Conservation (phyloP, 35 echinoderm and acorn worm species). For the Lytechinus variegatus region DNA sequence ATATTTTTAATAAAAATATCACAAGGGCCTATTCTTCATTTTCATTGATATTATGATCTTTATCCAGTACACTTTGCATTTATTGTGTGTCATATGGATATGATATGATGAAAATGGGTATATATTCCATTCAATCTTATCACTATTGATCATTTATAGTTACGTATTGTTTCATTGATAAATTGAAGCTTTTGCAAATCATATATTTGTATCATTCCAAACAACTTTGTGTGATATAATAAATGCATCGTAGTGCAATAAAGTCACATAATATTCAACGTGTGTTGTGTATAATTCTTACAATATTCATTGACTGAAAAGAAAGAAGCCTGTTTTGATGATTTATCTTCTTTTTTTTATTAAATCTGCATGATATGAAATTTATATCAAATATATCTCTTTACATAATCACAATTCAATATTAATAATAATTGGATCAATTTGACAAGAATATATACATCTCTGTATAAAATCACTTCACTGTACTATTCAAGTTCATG, state of each 20-base stretch:
- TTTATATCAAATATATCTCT: not conserved
- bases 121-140: not conserved
- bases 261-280: not conserved
- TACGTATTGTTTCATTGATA: too few relatives aligned
- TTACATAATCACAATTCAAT: not conserved
- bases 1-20: too few relatives aligned
- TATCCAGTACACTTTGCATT: not conserved
- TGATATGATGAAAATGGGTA: too few relatives aligned
- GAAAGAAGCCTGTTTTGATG: not conserved
- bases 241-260: not conserved
- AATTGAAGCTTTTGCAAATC: too few relatives aligned
- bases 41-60: too few relatives aligned
- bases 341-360: not conserved
- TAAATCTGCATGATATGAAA: not conserved
- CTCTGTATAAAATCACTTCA: not conserved
- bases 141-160: too few relatives aligned
- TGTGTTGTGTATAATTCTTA: not conserved
- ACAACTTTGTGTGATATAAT: constrained; percentile 13
- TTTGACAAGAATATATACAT: not conserved
- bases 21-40: too few relatives aligned
- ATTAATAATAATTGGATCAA: not conserved
- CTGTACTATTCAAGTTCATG: too few relatives aligned
- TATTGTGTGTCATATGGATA: not conserved
- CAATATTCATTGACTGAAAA: not conserved
- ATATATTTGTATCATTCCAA: not conserved